These are phyloP conservation scores for Rhogogaster chlorosoma DNA, from an alignment of 2,888 invertebrate species.

Conservation along the genomic window DNA sequence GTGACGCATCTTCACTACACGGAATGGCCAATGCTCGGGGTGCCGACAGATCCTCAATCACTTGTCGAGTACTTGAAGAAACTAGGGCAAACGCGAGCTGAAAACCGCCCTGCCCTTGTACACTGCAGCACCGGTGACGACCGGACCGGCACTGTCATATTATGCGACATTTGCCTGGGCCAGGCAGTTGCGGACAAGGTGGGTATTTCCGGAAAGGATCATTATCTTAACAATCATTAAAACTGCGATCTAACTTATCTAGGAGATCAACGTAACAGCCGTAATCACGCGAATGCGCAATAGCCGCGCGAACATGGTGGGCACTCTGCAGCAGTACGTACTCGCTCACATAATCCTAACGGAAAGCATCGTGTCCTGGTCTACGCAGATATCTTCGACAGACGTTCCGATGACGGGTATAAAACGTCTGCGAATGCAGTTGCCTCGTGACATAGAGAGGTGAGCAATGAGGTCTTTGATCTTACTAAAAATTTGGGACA, in stretches of 20 bases:
- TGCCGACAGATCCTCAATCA: constrained; percentile 75
- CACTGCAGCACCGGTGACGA: constrained; percentile 84
- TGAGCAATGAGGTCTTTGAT: too few relatives aligned
- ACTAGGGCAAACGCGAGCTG: constrained; percentile 73
- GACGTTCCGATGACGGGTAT: constrained; percentile 67
- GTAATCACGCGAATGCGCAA: constrained; percentile 62
- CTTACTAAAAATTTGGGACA: too few relatives aligned
- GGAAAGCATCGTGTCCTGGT: constrained; percentile 74
- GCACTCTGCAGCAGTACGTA: constrained; percentile 77
- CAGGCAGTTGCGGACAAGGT: constrained; percentile 71
- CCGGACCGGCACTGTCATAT: constrained; percentile 82
- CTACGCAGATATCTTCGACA: constrained; percentile 73
- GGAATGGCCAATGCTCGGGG: constrained; percentile 80
- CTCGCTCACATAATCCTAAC: constrained; percentile 77
- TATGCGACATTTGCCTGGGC: constrained; percentile 80
- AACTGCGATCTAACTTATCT: neutral
- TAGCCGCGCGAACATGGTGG: constrained; percentile 70
- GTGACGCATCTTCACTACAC: constrained; percentile 79
- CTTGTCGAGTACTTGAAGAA: constrained; percentile 75
- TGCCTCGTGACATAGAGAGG: constrained; percentile 70
- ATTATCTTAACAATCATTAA: too few relatives aligned
- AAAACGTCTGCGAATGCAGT: constrained; percentile 65
- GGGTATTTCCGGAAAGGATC: too few relatives aligned
- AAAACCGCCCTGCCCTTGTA: constrained; percentile 78
- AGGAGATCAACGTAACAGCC: constrained; percentile 66